Conservation (phyloP, 1,140 invertebrate genomes). For the Amphibalanus amphitrite region DNA sequence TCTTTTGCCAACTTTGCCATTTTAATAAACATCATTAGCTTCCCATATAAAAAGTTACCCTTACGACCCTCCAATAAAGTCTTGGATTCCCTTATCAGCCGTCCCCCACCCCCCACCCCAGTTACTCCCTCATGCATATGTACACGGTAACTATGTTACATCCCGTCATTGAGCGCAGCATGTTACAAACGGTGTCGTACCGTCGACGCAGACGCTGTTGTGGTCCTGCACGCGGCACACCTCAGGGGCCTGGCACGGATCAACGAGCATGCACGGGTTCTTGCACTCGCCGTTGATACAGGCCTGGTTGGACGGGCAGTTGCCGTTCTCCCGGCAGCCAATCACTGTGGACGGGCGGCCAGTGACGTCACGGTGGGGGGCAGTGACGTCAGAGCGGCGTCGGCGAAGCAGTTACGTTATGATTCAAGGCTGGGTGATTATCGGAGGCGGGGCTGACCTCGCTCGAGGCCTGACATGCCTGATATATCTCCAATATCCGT, state of each 20-base stretch:
- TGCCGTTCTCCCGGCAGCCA: constrained; percentile 55
- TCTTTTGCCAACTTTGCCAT: no score
- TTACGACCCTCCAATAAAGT: no score
- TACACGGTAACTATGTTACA: no score
- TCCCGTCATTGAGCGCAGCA: no score
- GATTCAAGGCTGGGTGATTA: neutral
- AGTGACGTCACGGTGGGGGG: neutral
- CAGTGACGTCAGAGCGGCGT: neutral
- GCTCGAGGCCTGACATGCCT: no score
- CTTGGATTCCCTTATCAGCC: no score
- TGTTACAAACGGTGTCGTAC: constrained; percentile 3
- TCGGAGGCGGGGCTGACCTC: no score
- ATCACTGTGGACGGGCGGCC: constrained; percentile 21
- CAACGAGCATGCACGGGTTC: constrained; percentile 42
- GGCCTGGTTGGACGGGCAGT: constrained; percentile 54
- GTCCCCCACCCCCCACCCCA: no score
- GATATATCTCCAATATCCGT: no score
- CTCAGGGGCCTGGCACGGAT: neutral
- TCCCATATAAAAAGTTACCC: no score
- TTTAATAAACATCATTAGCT: no score
- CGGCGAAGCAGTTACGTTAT: neutral
- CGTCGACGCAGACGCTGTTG: constrained; percentile 14
- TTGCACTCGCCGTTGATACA: constrained; percentile 69
- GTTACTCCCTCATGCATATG: no score
- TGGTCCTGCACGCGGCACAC: constrained; percentile 5